These are phyloP conservation scores for Muricea muricata DNA, from an alignment of 92 coral and sea anemone genomes.

Conservation along the genomic window DNA sequence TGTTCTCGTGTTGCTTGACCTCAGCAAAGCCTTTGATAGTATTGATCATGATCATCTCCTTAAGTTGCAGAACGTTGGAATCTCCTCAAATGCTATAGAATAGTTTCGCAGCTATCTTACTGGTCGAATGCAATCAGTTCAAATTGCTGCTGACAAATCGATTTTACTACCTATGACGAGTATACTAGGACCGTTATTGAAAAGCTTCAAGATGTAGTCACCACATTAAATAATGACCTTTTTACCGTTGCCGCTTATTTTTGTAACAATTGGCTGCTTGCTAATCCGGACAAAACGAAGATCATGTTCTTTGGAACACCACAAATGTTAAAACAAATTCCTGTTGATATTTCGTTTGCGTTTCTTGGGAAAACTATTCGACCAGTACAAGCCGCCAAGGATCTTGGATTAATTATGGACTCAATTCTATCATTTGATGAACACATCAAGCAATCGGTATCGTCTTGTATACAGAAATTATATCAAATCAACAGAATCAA, in stretches of 20 bases:
- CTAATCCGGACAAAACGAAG: slow-evolving; percentile 45
- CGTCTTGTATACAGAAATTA: background rate
- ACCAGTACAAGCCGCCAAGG: background rate
- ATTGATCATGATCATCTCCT: too few species aligned
- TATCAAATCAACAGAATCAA: background rate
- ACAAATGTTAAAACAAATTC: slow-evolving; percentile 8
- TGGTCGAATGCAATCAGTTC: too few species aligned
- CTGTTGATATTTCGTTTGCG: background rate
- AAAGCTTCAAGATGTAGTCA: background rate
- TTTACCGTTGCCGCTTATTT: slow-evolving; percentile 18
- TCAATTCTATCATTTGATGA: background rate
- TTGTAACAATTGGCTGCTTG: slow-evolving; percentile 41
- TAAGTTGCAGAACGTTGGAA: too few species aligned
- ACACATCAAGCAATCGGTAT: too few species aligned
- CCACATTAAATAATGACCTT: background rate
- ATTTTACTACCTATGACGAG: too few species aligned
- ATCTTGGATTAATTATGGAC: background rate
- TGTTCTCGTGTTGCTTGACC: too few species aligned
- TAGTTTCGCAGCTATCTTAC: too few species aligned
- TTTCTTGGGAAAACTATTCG: background rate
- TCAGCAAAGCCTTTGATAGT: too few species aligned
- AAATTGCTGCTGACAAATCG: too few species aligned
- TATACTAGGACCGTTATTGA: too few species aligned
- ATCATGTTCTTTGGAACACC: too few species aligned
- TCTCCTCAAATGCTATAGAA: too few species aligned